Conservation (phyloP, 2,888 invertebrate species). For the Azorinus chamasolen region DNA sequence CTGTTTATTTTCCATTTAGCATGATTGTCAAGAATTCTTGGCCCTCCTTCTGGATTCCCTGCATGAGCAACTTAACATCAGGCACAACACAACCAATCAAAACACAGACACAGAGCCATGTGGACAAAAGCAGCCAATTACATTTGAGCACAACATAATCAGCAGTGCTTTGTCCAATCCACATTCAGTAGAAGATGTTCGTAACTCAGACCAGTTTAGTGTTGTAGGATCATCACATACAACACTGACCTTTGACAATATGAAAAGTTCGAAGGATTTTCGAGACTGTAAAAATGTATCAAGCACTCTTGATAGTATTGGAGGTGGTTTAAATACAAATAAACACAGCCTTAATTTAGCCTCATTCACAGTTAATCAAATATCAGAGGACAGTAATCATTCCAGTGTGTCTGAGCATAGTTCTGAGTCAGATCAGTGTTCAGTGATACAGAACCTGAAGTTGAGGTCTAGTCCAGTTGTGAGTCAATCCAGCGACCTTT, state of each 20-base stretch:
- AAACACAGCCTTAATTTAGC: slow-evolving; percentile 25
- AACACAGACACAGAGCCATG: slow-evolving; percentile 48
- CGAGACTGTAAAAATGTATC: slow-evolving; percentile 16
- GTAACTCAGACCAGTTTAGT: slow-evolving; percentile 27
- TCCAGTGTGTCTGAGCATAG: slow-evolving; percentile 75
- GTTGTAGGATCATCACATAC: slow-evolving; percentile 26
- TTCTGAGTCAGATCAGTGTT: slow-evolving; percentile 77
- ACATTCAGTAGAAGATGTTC: slow-evolving; percentile 6
- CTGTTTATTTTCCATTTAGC: too few species aligned
- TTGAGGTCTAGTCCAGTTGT: slow-evolving; percentile 56
- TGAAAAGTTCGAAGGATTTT: slow-evolving; percentile 18
- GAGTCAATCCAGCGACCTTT: slow-evolving; percentile 27
- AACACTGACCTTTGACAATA: slow-evolving; percentile 57
- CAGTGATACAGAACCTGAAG: slow-evolving; percentile 64
- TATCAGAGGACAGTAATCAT: slow-evolving; percentile 82
- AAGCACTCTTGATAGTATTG: slow-evolving; percentile 11
- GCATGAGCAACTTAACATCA: slow-evolving; percentile 88
- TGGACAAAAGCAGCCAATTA: slow-evolving; percentile 56
- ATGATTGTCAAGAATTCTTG: slow-evolving; percentile 90
- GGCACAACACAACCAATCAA: slow-evolving; percentile 50
- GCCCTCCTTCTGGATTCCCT: slow-evolving; percentile 89
- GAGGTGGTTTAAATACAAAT: slow-evolving; percentile 5
- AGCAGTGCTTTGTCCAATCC: slow-evolving; percentile 29
- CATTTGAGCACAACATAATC: slow-evolving; percentile 57
- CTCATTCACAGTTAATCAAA: slow-evolving; percentile 32